Percentiles rank a stretch among this genome's conserved stretches.
Conservation (phyloP, 1,140 invertebrate species). For the Bombus vancouverensis region DNA sequence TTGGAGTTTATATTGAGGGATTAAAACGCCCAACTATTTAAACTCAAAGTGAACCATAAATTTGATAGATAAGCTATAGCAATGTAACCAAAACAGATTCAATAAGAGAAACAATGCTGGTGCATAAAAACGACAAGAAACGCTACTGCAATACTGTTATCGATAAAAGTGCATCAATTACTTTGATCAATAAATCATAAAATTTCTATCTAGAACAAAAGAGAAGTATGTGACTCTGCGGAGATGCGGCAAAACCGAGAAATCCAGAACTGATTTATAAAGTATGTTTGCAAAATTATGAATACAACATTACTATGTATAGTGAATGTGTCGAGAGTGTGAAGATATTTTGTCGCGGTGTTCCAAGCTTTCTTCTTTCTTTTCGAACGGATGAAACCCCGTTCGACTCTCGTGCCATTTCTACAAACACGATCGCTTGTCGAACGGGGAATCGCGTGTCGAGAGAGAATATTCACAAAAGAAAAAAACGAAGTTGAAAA, state of each 20-base stretch:
- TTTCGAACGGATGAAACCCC: background rate
- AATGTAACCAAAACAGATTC: background rate
- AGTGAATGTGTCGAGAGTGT: conserved; percentile 69
- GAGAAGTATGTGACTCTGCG: conserved; percentile 24
- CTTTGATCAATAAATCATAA: background rate
- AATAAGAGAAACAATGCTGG: background rate
- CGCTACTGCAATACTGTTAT: background rate
- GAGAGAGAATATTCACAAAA: background rate
- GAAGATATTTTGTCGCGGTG: conserved; percentile 43
- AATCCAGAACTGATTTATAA: conserved; percentile 60
- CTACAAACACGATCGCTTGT: background rate
- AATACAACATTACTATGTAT: conserved; percentile 65
- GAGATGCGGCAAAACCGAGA: conserved; percentile 48
- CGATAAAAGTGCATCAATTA: background rate
- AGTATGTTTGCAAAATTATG: conserved; percentile 66
- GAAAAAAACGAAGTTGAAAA: background rate
- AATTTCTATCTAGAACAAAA: background rate
- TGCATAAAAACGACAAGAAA: background rate
- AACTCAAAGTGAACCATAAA: background rate
- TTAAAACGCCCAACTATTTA: background rate
- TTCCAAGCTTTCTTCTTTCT: conserved; percentile 13
- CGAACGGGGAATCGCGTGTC: background rate
- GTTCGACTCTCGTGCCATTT: background rate
- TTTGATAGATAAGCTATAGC: background rate
- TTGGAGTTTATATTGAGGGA: background rate